Evolutionary conservation across 2,113 vertebrate species (phyloP), one percentile per base, ranked within the genome.

Genomic region (Cyprinodon tularosa): DNA sequence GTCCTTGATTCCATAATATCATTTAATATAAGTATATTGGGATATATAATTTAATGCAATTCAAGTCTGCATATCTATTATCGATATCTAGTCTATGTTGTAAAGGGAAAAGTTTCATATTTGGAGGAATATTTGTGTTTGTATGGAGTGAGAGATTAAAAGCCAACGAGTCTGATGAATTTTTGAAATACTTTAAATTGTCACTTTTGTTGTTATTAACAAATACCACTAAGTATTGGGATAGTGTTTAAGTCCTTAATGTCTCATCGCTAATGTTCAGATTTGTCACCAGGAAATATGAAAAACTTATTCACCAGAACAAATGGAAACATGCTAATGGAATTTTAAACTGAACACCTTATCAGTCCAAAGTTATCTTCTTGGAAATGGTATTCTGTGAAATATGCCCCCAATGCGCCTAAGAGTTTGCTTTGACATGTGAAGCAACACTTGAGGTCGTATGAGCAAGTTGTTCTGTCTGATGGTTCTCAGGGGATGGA

Each of bases 401-500:
- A 36, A 37, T 7, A 37, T 62, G 36, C 13, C 29, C 29, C 60
- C 60, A 6, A 5, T 62, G 60, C 37, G 15, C 15, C 6, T 15
- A 29, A 4, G 60, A 13, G 60, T 5, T 62, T 12, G 36, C 60
- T 61, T 80, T 74, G 57, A 68, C 77, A 77, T 62, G n/a, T 72
- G 22, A 63, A 15, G 63, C 60, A 64, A 64, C 63, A 6, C 53
- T 71, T 66, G 13, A 62, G 68, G 47, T 72, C 47, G 42, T 69
- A 0, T 73, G 15, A 70, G 63, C 61, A 57, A 13, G 4, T 45
- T n/a, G 62, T 38, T 4, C 57, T 74, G 75, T 63, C 77, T 68
- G 57, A 80, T 65, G 47, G 50, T 60, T 66, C 61, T 59, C 40
- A 44, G 62, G 64, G 22, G 71, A 66, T n/a, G 53, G 63, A 72